phyloP scores from a whole-genome alignment of 2,888 invertebrate species.

The Cecidostiba fungosa region DNA sequence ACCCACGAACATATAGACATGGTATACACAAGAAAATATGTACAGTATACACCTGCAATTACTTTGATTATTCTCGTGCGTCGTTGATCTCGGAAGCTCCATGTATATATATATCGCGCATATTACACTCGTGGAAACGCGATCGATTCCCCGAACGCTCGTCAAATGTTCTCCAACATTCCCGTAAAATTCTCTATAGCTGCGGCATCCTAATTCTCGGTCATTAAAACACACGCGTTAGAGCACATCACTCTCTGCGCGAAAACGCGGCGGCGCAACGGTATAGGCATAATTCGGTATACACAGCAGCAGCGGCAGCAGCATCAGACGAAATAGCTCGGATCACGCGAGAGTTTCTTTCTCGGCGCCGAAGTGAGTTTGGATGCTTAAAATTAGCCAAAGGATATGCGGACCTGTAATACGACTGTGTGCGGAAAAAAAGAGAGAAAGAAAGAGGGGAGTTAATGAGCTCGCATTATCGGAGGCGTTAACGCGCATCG shows the following conservation, averaged over 20 bases:
- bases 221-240: constrained; percentile 36
- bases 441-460: constrained; percentile 33
- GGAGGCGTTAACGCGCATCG: constrained; percentile 65
- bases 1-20: neutral
- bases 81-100: neutral
- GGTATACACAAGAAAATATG: neutral
- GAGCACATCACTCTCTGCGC: no score
- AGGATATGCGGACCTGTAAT: neutral
- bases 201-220: constrained; percentile 44
- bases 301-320: neutral
- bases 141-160: neutral
- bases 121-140: neutral
- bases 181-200: neutral
- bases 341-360: constrained; percentile 37
- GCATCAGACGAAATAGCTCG: constrained; percentile 35
- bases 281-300: constrained; percentile 37
- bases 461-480: constrained; percentile 62
- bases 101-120: neutral
- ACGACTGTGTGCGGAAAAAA: neutral
- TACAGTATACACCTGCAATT: constrained; percentile 8
- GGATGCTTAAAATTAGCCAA: neutral
- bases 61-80: neutral
- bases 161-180: no score
- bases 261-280: constrained; percentile 16
- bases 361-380: neutral